Evolutionary conservation across 2,888 invertebrate species (phyloP).

Genomic region (Thereva nobilitata): DNA sequence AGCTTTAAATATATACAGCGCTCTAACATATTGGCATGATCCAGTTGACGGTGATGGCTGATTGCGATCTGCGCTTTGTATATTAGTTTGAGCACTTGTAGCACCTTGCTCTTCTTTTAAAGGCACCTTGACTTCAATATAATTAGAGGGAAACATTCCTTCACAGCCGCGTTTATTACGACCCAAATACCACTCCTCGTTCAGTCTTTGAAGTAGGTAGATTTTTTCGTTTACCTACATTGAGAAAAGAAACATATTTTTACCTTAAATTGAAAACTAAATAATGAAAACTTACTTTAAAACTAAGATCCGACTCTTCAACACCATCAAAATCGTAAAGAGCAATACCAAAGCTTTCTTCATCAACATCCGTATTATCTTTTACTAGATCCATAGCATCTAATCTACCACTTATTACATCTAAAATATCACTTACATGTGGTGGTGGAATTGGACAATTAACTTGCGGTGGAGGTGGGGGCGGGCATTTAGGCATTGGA

Average conservation of each 20-base stretch:
- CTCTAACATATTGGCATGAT: slow-evolving; percentile 61
- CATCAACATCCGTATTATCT: slow-evolving; percentile 50
- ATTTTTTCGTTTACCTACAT: slow-evolving; percentile 74
- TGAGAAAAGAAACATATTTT: slow-evolving; percentile 45
- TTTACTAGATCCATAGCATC: slow-evolving; percentile 50
- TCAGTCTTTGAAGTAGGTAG: slow-evolving; percentile 69
- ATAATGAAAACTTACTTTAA: slow-evolving; percentile 66
- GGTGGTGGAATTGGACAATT: slow-evolving; percentile 55
- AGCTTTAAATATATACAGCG: slow-evolving; percentile 74
- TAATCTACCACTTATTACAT: slow-evolving; percentile 54
- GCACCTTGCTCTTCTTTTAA: slow-evolving; percentile 57
- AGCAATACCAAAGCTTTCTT: slow-evolving; percentile 74
- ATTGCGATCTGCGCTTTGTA: slow-evolving; percentile 34
- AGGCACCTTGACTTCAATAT: slow-evolving; percentile 76
- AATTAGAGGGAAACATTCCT: slow-evolving; percentile 83
- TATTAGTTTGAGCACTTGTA: slow-evolving; percentile 27
- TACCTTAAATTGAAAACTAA: background rate
- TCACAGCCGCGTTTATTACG: slow-evolving; percentile 66
- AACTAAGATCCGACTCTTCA: slow-evolving; percentile 76
- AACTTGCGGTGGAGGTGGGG: slow-evolving; percentile 66
- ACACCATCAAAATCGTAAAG: slow-evolving; percentile 76
- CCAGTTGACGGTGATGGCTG: slow-evolving; percentile 25
- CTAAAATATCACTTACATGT: slow-evolving; percentile 53
- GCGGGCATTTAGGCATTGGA: slow-evolving; percentile 79
- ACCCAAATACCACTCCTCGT: slow-evolving; percentile 81